Base-by-base conservation (phyloP, 2,797 vertebrate genomes). In the Kryptolebias ocellatus region DNA sequence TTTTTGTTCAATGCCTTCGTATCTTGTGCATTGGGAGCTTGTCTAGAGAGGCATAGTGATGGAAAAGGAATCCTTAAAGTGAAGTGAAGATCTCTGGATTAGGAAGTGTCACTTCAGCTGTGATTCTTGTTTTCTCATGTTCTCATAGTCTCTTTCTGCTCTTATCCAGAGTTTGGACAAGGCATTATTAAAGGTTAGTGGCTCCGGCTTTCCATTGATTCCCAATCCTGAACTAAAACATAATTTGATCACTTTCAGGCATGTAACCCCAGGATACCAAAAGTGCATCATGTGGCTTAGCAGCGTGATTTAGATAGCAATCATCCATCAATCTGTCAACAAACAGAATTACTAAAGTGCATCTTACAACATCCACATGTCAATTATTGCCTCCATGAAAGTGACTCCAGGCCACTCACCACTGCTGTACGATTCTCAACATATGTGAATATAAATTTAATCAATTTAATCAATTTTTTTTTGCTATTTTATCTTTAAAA, bases 31-130 rank as follows among this genome's bases (percentile, higher is more conserved):
- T 59, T 11, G 37, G 37, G 37, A 8, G 37, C 9, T 8, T 37
- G 9, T 37, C 9, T 5, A 10, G 37, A 39, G 37, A 34, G 34
- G 34, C 34, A 5, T 34, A 15, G 31, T 53, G 52, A 54, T 17
- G 60, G 51, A 71, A 77, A 68, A 76, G 65, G 15, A 61, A 67
- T 63, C 51, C 50, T 27, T 62, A 51, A 57, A 66, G 20, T 47
- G 16, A 60, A 79, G 63, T 72, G 73, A 67, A 51, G 5, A 14
- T 5, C 64, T 60, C 18, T 16, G 18, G 17, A 68, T 74, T 50
- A 47, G 37, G 54, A n/a, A 55, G 37, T 28, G 53, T 9, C 17
- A 55, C n/a, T 18, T 37, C 56, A 60, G 45, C 9, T 17, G 4
- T 47, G 57, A 27, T 8, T 51, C 9, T 24, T 11, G 20, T 20